Evolutionary conservation across 2,797 vertebrate species (phyloP).

Genomic region (Megaceryle alcyon): DNA sequence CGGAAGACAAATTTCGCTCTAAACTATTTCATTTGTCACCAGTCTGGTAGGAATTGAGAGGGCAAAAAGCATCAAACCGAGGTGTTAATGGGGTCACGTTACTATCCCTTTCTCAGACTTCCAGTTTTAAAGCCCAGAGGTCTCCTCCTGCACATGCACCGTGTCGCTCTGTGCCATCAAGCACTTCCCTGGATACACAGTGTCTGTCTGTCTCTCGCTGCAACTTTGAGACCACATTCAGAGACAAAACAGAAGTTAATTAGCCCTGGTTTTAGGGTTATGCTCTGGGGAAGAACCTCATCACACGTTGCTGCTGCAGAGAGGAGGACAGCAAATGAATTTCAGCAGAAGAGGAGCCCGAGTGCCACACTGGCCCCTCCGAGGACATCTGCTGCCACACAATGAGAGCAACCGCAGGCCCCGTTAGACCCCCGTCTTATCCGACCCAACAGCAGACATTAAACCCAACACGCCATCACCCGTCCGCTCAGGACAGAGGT

Average conservation of each 20-base stretch:
- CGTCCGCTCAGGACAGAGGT: not conserved
- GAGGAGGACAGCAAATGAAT: not conserved
- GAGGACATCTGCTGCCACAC: not conserved
- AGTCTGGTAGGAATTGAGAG: not conserved
- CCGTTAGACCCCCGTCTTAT: not conserved
- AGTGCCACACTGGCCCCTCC: not conserved
- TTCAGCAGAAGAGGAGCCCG: not conserved
- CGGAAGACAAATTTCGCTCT: not conserved
- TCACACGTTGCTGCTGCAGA: not conserved
- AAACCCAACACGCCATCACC: not conserved
- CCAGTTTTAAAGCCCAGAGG: not conserved
- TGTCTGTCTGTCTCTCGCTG: not conserved
- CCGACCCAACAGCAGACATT: not conserved
- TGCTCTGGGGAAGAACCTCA: not conserved
- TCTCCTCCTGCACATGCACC: not conserved
- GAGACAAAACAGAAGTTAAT: conserved; percentile 4
- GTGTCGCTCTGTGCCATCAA: accelerated
- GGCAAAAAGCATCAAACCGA: not conserved
- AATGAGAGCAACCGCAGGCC: not conserved
- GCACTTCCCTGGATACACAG: not conserved
- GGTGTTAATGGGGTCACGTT: not conserved
- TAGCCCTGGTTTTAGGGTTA: not conserved
- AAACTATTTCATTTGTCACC: not conserved
- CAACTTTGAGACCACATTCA: not conserved
- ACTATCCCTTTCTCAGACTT: not conserved